A percentile compares a stretch with the other conserved stretches of the same genome.
These are phyloP conservation scores for Triplophysa rosa DNA, from an alignment of 2,113 vertebrate genomes.

Conservation along the genomic window DNA sequence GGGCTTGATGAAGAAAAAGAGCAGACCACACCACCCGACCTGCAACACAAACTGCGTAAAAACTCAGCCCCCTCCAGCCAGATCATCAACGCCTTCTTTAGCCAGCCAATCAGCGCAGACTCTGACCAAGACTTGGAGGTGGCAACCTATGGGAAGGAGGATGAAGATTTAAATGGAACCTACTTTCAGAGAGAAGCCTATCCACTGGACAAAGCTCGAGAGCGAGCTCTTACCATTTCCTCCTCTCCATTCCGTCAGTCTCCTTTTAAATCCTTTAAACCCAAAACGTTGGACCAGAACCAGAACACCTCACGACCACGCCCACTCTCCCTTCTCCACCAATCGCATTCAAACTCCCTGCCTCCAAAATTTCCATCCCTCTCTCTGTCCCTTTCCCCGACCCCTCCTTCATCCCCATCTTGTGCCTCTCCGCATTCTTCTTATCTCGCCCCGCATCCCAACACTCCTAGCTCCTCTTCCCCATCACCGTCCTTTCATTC, in stretches of 20 bases:
- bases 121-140: conserved; percentile 52
- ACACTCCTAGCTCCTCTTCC: conserved; percentile 71
- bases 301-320: conserved; percentile 73
- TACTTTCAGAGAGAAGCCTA: conserved; percentile 68
- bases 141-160: conserved; percentile 60
- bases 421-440: conserved; percentile 71
- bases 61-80: conserved; percentile 76
- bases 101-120: conserved; percentile 62
- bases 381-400: conserved; percentile 73
- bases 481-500: conserved; percentile 66
- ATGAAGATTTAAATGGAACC: conserved; percentile 69
- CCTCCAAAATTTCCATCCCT: conserved; percentile 75
- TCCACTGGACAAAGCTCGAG: conserved; percentile 64
- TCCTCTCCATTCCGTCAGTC: conserved; percentile 76
- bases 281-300: conserved; percentile 74
- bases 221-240: conserved; percentile 76
- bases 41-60: conserved; percentile 60
- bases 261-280: conserved; percentile 72
- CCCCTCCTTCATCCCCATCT: conserved; percentile 72
- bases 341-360: conserved; percentile 77
- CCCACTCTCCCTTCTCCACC: conserved; percentile 72
- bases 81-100: conserved; percentile 66
- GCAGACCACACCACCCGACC: conserved; percentile 49
- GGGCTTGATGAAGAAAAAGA: conserved; percentile 62
- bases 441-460: conserved; percentile 68